Base-by-base conservation (phyloP, 2,797 vertebrate species). In the Petrocephalus schoutedeni region DNA sequence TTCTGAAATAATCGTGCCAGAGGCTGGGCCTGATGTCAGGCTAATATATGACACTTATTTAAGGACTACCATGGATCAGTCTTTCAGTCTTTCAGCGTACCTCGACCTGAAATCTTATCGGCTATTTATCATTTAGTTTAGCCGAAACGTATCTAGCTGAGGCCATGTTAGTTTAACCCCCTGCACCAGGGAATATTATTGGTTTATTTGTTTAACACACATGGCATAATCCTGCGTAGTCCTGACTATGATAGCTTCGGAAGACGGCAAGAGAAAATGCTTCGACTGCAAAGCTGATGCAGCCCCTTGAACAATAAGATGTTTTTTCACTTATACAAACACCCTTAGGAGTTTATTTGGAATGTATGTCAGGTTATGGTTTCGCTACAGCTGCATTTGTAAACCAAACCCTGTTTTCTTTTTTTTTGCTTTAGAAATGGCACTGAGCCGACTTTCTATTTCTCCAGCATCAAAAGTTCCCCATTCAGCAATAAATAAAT, bases 11-110 rank as follows among this genome's bases (percentile, higher is more conserved):
- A 90, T 89, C 80, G 83, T 87, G 59, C 84, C 71, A 32, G 51
- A 89, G 89, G 87, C 82, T 23, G 41, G 45, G 56, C 56, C 23
- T 14, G 16, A 87, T 80, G 88, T 89, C 74, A 80, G 51, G 74
- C 87, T 90, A 89, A 90, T 89, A 53, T 87, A 89, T 88, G 59
- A 77, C 88, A 89, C 86, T 86, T 90, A 90, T 89, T 90, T 89
- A 89, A 91, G 87, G 89, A 87, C 89, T 87, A 77, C 88, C 71
- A 77, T 87, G 88, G 88, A 86, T 88, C 88, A 89, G 85, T 57
- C 8, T 67, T 85, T 90, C 86, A 86, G 59, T 64, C 71, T 89
- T 87, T 87, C 86, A 74, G 53, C 77, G 88, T 85, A 86, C 86
- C 87, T 86, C 61, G n/a, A 58, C 61, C 45, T 80, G 56, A 56